Base-by-base conservation (phyloP, 1,140 invertebrate species). In the Drosophila ohnishii region DNA sequence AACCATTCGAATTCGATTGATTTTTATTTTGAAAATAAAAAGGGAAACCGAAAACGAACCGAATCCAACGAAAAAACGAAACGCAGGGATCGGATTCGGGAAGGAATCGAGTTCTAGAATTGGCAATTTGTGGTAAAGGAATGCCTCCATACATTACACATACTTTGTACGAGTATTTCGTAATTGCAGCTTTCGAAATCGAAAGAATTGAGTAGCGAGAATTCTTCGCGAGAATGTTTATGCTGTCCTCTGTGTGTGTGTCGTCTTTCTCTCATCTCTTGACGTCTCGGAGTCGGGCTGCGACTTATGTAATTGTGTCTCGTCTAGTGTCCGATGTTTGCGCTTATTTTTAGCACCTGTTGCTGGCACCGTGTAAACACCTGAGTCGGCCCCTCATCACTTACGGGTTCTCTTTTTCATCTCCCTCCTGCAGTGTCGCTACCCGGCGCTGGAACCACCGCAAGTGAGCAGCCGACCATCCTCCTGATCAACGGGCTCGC, bases 261-360 rank as follows among this genome's bases (percentile, higher is more conserved):
- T 13, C 19, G 16, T 22, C 13, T 40, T 30, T 77, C 56, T 48
- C 16, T 48, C 61, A 57, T 55, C 55, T 37, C 39, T 42, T 19
- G 35, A 60, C 48, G 48, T 13, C 48, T 37, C 51, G 13, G 37
- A 55, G 51, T 55, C 51, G 51, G 51, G 35, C 44, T 80, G 30
- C 67, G 58, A 80, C 64, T 87, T 58, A 71, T 74, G 73, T 78
- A 87, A 69, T 69, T 76, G 57, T 72, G 60, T 76, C 53, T 81
- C 42, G 78, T 80, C 65, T 74, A 65, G 50, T 61, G 66, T 72
- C 59, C 40, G 67, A 47, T 53, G 65, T 45, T 64, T 79, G 67
- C 64, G 47, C 50, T 88, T 87, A 87, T 87, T 87, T 88, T 84
- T 88, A 88, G 84, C 84, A 88, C 80, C 80, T 88, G 83, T 87